A percentile compares a stretch with the other conserved stretches of the same genome.
phyloP scores from a whole-genome alignment of 2,797 vertebrate species.

The Eupleurogrammus muticus region DNA sequence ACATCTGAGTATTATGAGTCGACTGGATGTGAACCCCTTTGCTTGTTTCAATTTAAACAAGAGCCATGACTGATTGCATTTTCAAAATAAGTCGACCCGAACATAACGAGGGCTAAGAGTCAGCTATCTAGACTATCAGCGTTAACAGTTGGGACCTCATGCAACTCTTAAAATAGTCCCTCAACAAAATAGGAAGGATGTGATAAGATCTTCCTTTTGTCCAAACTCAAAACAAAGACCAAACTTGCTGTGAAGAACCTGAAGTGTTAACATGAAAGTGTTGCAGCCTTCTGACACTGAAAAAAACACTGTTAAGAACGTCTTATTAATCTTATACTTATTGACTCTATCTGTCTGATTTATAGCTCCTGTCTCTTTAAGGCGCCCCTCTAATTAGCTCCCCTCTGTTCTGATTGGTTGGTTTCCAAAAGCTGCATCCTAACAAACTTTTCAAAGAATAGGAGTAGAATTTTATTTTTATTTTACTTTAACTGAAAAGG shows the following conservation, averaged over 20 bases:
- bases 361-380: too few relatives aligned
- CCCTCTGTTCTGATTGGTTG: too few relatives aligned
- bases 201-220: conserved; percentile 8
- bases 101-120: neutral
- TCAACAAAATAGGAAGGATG: neutral
- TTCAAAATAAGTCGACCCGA: neutral
- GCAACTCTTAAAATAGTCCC: neutral
- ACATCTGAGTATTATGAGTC: neutral
- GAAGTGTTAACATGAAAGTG: neutral
- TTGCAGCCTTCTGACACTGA: neutral
- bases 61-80: neutral
- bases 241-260: too few relatives aligned
- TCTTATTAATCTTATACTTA: too few relatives aligned
- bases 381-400: too few relatives aligned
- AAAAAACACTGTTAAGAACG: too few relatives aligned
- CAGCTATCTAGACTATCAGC: neutral
- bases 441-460: too few relatives aligned
- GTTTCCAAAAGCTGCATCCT: too few relatives aligned
- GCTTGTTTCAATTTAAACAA: neutral
- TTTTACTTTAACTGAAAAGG: too few relatives aligned
- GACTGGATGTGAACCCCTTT: neutral
- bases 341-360: too few relatives aligned
- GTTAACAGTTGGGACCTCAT: neutral
- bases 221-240: conserved; percentile 1
- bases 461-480: too few relatives aligned